Evolutionary conservation across 2,888 invertebrate species (phyloP), one percentile per base, ranked within the genome.

Genomic region (Epinotia ramella): DNA sequence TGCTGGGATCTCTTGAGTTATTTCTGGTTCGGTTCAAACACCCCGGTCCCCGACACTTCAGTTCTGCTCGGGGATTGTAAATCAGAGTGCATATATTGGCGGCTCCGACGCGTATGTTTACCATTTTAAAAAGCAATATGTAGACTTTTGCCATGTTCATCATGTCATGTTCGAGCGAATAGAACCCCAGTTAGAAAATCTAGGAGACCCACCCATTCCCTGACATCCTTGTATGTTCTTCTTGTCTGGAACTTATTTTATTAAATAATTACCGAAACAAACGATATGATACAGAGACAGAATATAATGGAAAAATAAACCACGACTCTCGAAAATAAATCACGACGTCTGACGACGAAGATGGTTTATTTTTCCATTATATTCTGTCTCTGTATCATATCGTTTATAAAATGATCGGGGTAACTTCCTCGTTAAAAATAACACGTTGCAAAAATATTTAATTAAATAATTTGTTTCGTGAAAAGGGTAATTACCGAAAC

Each of bases 11-110:
- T 85, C 82, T 85, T 79, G 82, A 82, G 86, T 87, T 93, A 93
- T 93, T 93, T 92, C 83, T 84, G 89, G 83, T 84, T 66, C 86
- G 86, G 93, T 93, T 93, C 92, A 91, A 84, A 88, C 84, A 92
- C 92, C 92, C 87, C 87, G 79, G 81, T 80, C 92, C 92, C 87
- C 87, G 79, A 81, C 81, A 81, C 80, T 82, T 84, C 81, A 82
- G 83, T 90, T 89, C 88, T 88, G 87, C 86, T 79, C 78, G 79
- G 80, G 82, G 80, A 85, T 83, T 82, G 78, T 81, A 79, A 80
- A 70, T 65, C 65, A 60, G 70, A 65, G 65, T 70, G 65, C 59
- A 59, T 69, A 69, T 40, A 75, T 70, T 75, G 65, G 65, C 75
- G 64, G 56, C 64, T 18, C 11, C 11, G 16, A 24, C 28, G 12